Evolutionary conservation across 2,113 vertebrate species (phyloP).

Genomic region (Petaurus breviceps): DNA sequence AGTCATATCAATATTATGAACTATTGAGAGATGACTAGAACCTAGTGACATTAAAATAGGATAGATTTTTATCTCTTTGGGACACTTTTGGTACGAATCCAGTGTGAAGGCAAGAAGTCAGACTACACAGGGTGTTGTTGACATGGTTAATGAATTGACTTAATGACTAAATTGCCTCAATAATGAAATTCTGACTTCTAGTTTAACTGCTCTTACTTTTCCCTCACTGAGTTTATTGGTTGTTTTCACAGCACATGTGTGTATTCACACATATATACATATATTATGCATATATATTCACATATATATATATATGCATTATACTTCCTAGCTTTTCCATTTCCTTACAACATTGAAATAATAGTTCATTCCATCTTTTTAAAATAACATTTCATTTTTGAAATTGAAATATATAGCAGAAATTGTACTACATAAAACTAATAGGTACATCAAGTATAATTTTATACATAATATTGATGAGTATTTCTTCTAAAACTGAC

Average conservation of each 20-base stretch:
- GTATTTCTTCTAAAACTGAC: background rate
- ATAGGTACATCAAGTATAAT: background rate
- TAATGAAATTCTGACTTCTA: background rate
- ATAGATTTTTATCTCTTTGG: too few relatives aligned
- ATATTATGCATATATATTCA: too few relatives aligned
- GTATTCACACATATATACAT: too few relatives aligned
- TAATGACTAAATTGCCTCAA: background rate
- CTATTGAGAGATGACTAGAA: background rate
- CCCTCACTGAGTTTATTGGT: background rate
- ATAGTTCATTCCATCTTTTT: background rate
- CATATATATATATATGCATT: background rate
- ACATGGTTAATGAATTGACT: background rate
- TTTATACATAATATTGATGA: background rate
- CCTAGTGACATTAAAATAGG: background rate
- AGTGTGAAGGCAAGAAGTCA: background rate
- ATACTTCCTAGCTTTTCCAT: background rate
- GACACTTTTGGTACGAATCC: background rate
- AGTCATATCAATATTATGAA: rapidly evolving
- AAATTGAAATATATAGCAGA: background rate
- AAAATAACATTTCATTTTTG: constrained; percentile 4
- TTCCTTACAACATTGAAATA: background rate
- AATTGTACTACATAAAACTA: background rate
- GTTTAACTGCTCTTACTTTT: background rate
- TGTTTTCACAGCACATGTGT: background rate
- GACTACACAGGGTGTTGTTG: background rate